phyloP scores from a whole-genome alignment of 1,140 invertebrate genomes.

The Lysiphlebus fabarum region DNA sequence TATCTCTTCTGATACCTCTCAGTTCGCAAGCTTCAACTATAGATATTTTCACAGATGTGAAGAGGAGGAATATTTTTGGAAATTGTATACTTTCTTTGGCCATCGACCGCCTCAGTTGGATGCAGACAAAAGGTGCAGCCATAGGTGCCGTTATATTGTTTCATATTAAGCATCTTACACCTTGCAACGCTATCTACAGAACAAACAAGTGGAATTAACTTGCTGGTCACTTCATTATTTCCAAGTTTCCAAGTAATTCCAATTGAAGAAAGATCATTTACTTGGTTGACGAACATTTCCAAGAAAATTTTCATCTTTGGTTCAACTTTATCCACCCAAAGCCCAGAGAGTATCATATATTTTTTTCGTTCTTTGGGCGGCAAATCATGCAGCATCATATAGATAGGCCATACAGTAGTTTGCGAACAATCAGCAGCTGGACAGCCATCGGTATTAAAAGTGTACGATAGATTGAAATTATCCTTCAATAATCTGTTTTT shows the following conservation, averaged over 20 bases:
- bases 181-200: conserved; percentile 23
- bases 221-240: conserved; percentile 6
- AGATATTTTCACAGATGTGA: no score
- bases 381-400: conserved; percentile 23
- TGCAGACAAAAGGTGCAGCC: conserved; percentile 28
- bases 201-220: conserved; percentile 17
- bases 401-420: conserved; percentile 25
- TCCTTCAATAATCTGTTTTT: conserved; percentile 5
- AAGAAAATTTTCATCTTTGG: conserved; percentile 25
- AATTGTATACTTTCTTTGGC: no score
- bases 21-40: no score
- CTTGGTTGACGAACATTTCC: conserved; percentile 13
- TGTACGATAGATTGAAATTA: conserved; percentile 19
- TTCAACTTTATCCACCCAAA: conserved; percentile 22
- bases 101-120: conserved; percentile 9
- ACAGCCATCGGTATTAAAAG: conserved; percentile 26
- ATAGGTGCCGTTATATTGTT: conserved; percentile 22
- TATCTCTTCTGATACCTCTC: no score
- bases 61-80: no score
- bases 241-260: conserved; percentile 10
- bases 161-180: conserved; percentile 22
- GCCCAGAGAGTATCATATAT: conserved; percentile 20
- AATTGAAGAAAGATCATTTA: conserved; percentile 14
- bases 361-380: conserved; percentile 22
- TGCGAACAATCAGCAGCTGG: conserved; percentile 11